These are phyloP conservation scores for Actinopyga echinites DNA, from an alignment of 53 echinoderm and acorn worm genomes.

Conservation along the genomic window DNA sequence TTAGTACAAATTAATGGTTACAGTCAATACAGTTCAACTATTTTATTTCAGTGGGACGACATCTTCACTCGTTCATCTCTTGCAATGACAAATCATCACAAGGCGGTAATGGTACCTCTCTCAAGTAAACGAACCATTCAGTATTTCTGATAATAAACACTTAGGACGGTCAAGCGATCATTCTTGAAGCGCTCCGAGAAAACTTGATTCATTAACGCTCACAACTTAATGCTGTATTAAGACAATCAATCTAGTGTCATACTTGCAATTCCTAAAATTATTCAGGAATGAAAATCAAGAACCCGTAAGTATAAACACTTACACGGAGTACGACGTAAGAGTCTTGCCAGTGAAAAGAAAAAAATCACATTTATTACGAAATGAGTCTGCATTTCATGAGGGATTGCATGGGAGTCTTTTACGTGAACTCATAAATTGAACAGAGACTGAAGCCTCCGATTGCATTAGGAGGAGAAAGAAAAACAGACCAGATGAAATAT, in stretches of 20 bases:
- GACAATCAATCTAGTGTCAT: conserved; percentile 9
- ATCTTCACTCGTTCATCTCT: no score
- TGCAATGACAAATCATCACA: no score
- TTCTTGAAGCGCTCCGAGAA: background rate
- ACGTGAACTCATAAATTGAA: conserved; percentile 18
- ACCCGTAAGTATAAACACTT: conserved; percentile 25
- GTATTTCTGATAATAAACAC: conserved; percentile 31
- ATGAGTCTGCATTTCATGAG: no score
- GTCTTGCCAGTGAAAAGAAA: no score
- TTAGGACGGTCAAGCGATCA: conserved; percentile 23
- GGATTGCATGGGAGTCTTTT: no score
- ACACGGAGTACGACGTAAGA: no score
- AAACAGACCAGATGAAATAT: no score
- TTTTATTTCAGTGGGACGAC: no score
- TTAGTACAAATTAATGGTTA: no score
- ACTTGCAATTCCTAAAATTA: conserved; percentile 39
- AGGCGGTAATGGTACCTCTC: background rate
- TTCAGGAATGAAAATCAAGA: conserved; percentile 4
- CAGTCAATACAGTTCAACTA: no score
- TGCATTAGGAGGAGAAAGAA: no score
- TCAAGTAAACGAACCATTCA: conserved; percentile 26
- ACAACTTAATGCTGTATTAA: conserved; percentile 26
- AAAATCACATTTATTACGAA: no score
- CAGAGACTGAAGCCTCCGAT: background rate
- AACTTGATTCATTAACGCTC: conserved; percentile 32